A percentile compares a stretch with the other conserved stretches of the same genome.
phyloP scores from a whole-genome alignment of 2,888 invertebrate species.

The Archaeoteleia sp. region DNA sequence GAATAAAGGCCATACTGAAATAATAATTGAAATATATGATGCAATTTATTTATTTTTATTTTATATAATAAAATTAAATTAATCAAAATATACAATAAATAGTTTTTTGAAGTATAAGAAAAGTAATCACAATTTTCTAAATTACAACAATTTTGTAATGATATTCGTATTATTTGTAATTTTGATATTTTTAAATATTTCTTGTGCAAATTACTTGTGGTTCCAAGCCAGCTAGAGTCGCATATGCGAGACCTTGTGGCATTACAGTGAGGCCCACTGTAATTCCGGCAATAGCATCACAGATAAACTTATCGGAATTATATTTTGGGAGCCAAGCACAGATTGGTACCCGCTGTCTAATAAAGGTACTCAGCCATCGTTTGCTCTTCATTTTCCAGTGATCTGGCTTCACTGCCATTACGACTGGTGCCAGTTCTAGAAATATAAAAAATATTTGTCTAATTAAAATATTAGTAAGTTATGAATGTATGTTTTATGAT shows the following conservation, averaged over 20 bases:
- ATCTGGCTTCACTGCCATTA: slow-evolving; percentile 49
- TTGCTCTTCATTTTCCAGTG: slow-evolving; percentile 50
- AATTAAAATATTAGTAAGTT: neutral
- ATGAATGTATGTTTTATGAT: neutral
- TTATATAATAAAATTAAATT: too few species aligned
- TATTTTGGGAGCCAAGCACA: slow-evolving; percentile 86
- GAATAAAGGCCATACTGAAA: slow-evolving; percentile 94
- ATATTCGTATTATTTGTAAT: neutral
- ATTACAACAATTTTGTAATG: too few species aligned
- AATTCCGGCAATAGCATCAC: slow-evolving; percentile 92
- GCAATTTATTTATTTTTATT: neutral
- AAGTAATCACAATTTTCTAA: too few species aligned
- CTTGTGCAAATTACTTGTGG: slow-evolving; percentile 80
- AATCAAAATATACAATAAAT: too few species aligned
- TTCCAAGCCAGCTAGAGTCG: slow-evolving; percentile 89
- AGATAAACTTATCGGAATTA: slow-evolving; percentile 84
- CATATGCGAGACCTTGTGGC: slow-evolving; percentile 95
- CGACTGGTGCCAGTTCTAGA: neutral
- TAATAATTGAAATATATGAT: slow-evolving; percentile 4
- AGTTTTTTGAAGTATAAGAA: too few species aligned
- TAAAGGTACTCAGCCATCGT: slow-evolving; percentile 55
- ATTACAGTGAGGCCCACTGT: slow-evolving; percentile 95
- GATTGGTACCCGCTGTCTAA: slow-evolving; percentile 79
- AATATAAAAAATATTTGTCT: neutral
- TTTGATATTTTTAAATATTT: neutral